Evolutionary conservation across 2,888 invertebrate genomes (phyloP).

Genomic region (Andrena praecox): DNA sequence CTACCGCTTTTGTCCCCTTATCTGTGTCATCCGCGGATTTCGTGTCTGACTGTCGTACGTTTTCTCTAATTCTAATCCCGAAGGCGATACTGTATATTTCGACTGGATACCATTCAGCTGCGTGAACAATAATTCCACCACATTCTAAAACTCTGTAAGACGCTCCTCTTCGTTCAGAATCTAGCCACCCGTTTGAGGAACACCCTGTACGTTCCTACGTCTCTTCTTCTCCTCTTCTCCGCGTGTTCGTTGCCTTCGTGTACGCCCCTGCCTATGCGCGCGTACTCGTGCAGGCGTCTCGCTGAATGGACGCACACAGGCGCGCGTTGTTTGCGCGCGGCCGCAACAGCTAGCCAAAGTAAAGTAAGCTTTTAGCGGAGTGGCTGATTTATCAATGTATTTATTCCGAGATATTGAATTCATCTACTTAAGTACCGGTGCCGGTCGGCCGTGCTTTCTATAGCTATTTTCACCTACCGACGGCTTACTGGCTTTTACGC

Average conservation of each 20-base stretch:
- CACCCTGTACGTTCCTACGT: conserved; percentile 22
- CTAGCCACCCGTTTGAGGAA: conserved; percentile 6
- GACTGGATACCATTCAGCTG: no score
- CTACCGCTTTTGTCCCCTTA: no score
- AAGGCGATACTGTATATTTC: no score
- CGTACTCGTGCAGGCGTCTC: neutral
- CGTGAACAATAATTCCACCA: no score
- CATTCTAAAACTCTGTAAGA: neutral
- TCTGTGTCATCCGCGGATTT: no score
- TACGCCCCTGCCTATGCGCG: conserved; percentile 32
- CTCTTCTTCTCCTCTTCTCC: neutral
- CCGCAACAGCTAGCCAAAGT: conserved; percentile 80
- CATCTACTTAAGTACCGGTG: conserved; percentile 82
- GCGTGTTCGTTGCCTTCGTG: conserved; percentile 34
- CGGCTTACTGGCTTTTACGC: conserved; percentile 1
- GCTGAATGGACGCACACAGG: conserved; percentile 56
- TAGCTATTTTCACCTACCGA: conserved; percentile 74
- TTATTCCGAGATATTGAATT: conserved; percentile 85
- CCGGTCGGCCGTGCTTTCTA: conserved; percentile 56
- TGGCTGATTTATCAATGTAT: conserved; percentile 85
- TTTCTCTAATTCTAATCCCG: no score
- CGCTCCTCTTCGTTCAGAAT: neutral
- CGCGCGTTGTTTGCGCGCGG: conserved; percentile 77
- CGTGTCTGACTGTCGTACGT: no score
- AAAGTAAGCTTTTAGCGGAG: conserved; percentile 84